Percentiles rank a stretch among this genome's conserved stretches.
Evolutionary conservation across 2,113 vertebrate species (phyloP).

Genomic region (Chamaea fasciata): DNA sequence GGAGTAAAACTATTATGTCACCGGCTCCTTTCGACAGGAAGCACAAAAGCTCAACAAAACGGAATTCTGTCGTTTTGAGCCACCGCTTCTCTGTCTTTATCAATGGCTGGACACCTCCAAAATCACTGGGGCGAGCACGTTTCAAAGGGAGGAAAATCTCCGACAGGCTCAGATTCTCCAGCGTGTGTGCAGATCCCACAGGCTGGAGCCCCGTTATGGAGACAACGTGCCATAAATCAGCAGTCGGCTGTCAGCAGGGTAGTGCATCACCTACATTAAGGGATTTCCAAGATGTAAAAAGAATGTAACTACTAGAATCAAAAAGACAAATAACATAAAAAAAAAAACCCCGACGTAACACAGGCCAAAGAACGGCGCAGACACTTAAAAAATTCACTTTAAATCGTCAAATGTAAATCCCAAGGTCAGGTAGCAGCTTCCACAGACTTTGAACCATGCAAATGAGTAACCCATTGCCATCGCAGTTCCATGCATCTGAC

Average conservation of each 20-base stretch:
- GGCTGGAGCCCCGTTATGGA: neutral
- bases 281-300: conserved; percentile 34
- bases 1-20: neutral
- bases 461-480: neutral
- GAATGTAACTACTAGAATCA: neutral
- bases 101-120: neutral
- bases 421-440: conserved; percentile 58
- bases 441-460: neutral
- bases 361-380: neutral
- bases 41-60: conserved; percentile 5
- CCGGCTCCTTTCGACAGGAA: conserved; percentile 41
- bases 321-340: neutral
- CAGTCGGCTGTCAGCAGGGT: neutral
- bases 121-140: neutral
- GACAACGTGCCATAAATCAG: conserved; percentile 25
- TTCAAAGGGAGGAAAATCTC: neutral
- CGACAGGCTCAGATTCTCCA: neutral
- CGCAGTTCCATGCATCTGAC: neutral
- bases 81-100: neutral
- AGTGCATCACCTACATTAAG: conserved; percentile 32
- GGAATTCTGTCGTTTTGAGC: neutral
- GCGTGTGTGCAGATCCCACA: neutral
- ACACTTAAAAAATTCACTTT: neutral
- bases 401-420: conserved; percentile 22
- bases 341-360: neutral